Conservation (phyloP, 2,888 invertebrate species). For the Drosophila setosimentum region DNA sequence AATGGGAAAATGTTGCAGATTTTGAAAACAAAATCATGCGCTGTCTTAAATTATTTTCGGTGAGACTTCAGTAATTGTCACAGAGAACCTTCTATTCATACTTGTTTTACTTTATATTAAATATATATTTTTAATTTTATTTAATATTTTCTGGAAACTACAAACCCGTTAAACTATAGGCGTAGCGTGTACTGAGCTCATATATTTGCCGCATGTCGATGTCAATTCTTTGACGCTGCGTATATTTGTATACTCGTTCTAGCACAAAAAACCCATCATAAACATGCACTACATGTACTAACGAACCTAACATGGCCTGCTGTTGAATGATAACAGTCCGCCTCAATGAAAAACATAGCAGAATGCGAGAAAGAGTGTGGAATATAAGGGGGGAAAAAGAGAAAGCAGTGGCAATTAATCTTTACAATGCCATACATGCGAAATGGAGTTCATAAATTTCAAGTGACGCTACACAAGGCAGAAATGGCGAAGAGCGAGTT, state of each 20-base stretch:
- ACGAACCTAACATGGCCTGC: slow-evolving; percentile 66
- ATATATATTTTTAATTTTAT: neutral
- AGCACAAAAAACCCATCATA: slow-evolving; percentile 45
- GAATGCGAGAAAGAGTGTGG: neutral
- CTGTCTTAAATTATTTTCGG: neutral
- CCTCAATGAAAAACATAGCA: slow-evolving; percentile 48
- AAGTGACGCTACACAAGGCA: slow-evolving; percentile 64
- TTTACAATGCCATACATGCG: slow-evolving; percentile 75
- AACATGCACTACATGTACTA: slow-evolving; percentile 32
- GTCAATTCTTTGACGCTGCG: slow-evolving; percentile 42
- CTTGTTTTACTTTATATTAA: neutral
- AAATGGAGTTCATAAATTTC: slow-evolving; percentile 79
- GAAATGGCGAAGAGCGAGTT: slow-evolving; percentile 28
- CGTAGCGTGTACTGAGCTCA: slow-evolving; percentile 45
- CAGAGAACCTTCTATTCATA: neutral
- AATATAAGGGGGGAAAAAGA: neutral
- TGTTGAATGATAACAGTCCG: slow-evolving; percentile 73
- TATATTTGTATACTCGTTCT: slow-evolving; percentile 18
- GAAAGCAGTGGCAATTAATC: slow-evolving; percentile 73
- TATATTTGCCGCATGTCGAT: slow-evolving; percentile 64
- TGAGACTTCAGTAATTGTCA: neutral
- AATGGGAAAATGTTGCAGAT: neutral
- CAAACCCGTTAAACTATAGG: slow-evolving; percentile 19
- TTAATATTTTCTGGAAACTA: neutral
- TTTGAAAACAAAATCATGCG: neutral